Base-by-base conservation (phyloP, 2,888 invertebrate species). In the Eupsilia transversa region DNA sequence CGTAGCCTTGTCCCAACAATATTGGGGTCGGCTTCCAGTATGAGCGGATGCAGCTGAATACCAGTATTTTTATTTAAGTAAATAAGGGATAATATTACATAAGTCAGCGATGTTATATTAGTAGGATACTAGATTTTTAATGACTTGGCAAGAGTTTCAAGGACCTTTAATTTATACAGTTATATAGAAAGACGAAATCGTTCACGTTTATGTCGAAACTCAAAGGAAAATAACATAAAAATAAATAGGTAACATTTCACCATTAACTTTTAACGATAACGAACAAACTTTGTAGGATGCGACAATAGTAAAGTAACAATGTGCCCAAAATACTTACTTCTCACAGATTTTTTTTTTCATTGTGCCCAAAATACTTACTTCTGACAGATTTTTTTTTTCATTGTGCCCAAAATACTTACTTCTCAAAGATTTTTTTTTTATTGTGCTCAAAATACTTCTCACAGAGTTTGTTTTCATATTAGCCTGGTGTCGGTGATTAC, bases 221-320 rank as follows among this genome's bases (percentile, higher is more conserved):
- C 46, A 41, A 64, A 33, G 43, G 38, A 65, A 61, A 79, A 65
- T 33, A 65, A n/a, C 57, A 68, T 74, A 43, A 69, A 72, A 67
- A 52, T 60, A 72, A 77, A 73, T 77, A 72, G 27, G 49, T 33
- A 43, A 67, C 52, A 65, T 46, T 75, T 52, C 9, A 20, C 38
- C 33, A 56, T 72, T 52, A 72, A 77, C 60, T 77, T 78, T 78
- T 70, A 77, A 77, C 65, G 77, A 72, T 72, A 49, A 30, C 72
- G 60, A 77, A 72, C 20, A 3, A 77, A 77, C 72, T 72, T 77
- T 72, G n/a, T 46, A 38, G 12, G 23, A 38, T 46, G 17, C 52
- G 17, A 38, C 38, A 41, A 27, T 14, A 33, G 20, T 27, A 23
- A 43, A 33, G 14, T 49, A 35, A 70, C 33, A 70, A 63, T 69